Evolutionary conservation across 2,797 vertebrate genomes (phyloP), one percentile per base, ranked within the genome.

Genomic region (Halcyon smyrnensis): DNA sequence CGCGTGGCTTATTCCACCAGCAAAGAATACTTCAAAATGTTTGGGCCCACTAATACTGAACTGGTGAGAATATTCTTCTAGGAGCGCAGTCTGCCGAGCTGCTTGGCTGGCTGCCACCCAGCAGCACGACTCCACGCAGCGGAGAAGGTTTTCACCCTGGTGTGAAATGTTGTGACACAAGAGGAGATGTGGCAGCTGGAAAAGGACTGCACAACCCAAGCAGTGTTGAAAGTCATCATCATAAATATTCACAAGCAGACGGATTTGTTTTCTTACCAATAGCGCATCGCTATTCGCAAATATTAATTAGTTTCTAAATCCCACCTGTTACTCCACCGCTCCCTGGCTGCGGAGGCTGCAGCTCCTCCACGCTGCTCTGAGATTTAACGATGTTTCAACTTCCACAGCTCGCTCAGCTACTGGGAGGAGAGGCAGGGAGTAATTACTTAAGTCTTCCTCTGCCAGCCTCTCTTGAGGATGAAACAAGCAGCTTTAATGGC

Each of bases 241-340:
- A 86, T 95, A 94, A 95, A 96, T 92, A 96, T 88, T 96, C 94
- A 89, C 62, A 60, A 27, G 45, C 71, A 93, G 73, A n/a, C 43
- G 39, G 54, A 92, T 94, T 88, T 95, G 96, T 95, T 97, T 97
- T 89, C 90, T 84, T 94, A 89, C 87, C 92, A 95, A 88, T 53
- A 93, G 80, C 39, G 4, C 87, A 53, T 24, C 94, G 87, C 88
- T 93, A 94, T 87, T 97, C 90, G 93, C 92, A 97, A 92, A 87
- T 96, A 97, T 90, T 95, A 93, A 97, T 91, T 91, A 78, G 83
- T 62, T 94, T 75, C 94, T 82, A 96, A 94, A 93, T 89, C 84
- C 39, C 89, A 96, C 85, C 95, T 96, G 95, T 93, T 95, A 86
- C 67, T 69, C 75, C 0, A 69, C 82, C 84, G 74, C 80, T 93